Evolutionary conservation across 2,797 vertebrate species (phyloP).

Genomic region (Sebastes oblongus): DNA sequence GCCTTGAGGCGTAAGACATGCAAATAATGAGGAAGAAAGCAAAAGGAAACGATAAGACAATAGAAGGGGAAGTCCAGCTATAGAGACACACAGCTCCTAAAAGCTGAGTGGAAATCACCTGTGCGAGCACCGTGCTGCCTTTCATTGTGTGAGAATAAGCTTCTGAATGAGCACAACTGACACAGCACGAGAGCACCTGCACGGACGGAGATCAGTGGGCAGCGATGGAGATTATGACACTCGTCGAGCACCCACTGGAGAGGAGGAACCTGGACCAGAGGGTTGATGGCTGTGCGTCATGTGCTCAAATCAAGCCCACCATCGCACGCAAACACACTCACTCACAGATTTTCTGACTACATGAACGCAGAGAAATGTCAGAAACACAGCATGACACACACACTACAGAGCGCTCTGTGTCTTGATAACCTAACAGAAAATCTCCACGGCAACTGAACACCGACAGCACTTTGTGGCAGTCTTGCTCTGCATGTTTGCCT

Average conservation of each 20-base stretch:
- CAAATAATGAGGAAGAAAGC: neutral
- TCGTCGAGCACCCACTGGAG: conserved; percentile 58
- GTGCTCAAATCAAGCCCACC: conserved; percentile 58
- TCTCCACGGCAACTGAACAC: conserved; percentile 82
- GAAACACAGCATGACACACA: conserved; percentile 25
- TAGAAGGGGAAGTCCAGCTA: neutral
- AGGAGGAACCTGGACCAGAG: conserved; percentile 60
- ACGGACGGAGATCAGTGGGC: conserved; percentile 58
- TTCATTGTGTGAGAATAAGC: conserved; percentile 3
- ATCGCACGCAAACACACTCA: conserved; percentile 29
- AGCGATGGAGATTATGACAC: conserved; percentile 66
- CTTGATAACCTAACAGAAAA: conserved; percentile 61
- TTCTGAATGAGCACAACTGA: conserved; percentile 22
- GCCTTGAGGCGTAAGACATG: neutral
- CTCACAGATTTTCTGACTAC: conserved; percentile 27
- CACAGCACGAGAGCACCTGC: conserved; percentile 49
- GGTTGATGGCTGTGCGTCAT: conserved; percentile 62
- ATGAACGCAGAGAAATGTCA: conserved; percentile 56
- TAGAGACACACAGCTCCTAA: neutral
- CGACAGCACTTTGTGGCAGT: conserved; percentile 57
- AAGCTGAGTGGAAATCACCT: conserved; percentile 10
- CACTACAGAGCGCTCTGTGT: conserved; percentile 42
- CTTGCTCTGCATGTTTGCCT: neutral
- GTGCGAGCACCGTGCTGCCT: neutral
- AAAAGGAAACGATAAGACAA: conserved; percentile 10